Conservation (phyloP, 2,797 vertebrate genomes). For the Heliangelus exortis region DNA sequence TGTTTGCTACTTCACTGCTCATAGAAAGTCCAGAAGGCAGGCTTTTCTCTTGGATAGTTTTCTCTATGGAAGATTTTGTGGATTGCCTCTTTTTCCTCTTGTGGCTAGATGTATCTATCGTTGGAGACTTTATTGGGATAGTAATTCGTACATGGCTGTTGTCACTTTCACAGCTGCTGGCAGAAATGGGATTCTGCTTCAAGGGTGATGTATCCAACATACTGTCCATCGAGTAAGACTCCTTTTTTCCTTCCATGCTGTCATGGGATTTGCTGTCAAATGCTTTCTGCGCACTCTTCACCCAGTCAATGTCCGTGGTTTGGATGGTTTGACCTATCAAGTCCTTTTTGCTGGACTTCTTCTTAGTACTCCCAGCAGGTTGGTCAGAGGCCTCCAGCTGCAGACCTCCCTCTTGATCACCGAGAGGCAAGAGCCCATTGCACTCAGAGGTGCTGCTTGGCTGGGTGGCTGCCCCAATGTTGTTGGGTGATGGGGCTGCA, state of each 20-base stretch:
- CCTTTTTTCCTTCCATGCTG: conserved; percentile 85
- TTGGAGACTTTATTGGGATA: conserved; percentile 79
- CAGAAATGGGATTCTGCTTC: conserved; percentile 79
- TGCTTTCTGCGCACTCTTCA: conserved; percentile 87
- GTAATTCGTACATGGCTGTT: conserved; percentile 78
- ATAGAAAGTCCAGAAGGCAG: conserved; percentile 69
- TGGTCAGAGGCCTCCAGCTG: conserved; percentile 86
- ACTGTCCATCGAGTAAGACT: conserved; percentile 63
- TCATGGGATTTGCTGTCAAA: conserved; percentile 82
- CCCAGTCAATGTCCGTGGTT: conserved; percentile 85
- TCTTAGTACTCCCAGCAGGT: conserved; percentile 85
- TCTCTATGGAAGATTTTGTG: conserved; percentile 82
- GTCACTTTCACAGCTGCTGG: conserved; percentile 73
- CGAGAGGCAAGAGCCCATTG: conserved; percentile 71
- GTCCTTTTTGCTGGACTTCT: conserved; percentile 93
- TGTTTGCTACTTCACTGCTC: conserved; percentile 69
- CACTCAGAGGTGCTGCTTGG: conserved; percentile 70
- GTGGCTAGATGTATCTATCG: conserved; percentile 68
- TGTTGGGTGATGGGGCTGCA: conserved; percentile 65
- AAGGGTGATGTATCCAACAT: conserved; percentile 65
- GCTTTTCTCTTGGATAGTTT: conserved; percentile 79
- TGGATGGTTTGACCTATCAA: conserved; percentile 82
- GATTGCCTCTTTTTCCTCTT: conserved; percentile 88
- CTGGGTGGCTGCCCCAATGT: conserved; percentile 49
- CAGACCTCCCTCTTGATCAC: conserved; percentile 84